A percentile compares a stretch with the other conserved stretches of the same genome.
Evolutionary conservation across 2,888 invertebrate genomes (phyloP).

Genomic region (Elmis aenea): DNA sequence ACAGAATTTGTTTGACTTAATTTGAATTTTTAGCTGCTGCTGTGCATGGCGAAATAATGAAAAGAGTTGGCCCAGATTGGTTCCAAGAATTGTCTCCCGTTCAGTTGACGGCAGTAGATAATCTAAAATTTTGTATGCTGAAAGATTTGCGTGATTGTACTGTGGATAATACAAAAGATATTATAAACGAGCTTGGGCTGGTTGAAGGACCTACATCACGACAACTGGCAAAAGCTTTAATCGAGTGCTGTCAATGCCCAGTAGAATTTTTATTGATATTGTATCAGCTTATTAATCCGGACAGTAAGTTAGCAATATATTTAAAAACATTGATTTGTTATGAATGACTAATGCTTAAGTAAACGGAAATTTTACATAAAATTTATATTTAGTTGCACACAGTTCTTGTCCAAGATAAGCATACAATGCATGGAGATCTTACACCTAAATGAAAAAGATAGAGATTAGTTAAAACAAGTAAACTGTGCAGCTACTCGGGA

Average conservation of each 20-base stretch:
- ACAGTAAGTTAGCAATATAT: conserved; percentile 32
- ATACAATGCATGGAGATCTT: too few species aligned
- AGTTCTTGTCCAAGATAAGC: too few species aligned
- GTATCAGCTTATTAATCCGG: conserved; percentile 38
- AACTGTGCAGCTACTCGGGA: too few species aligned
- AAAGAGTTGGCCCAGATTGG: conserved; percentile 39
- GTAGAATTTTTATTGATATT: conserved; percentile 42
- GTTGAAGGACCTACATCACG: conserved; percentile 31
- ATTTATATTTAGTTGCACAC: too few species aligned
- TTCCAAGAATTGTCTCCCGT: conserved; percentile 41
- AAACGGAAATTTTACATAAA: too few species aligned
- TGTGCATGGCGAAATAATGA: conserved; percentile 19
- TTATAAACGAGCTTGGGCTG: conserved; percentile 36
- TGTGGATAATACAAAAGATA: conserved; percentile 31
- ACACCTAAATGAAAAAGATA: too few species aligned
- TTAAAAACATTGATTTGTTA: too few species aligned
- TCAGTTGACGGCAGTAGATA: conserved; percentile 34
- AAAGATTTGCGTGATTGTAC: conserved; percentile 29
- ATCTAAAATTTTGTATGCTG: conserved; percentile 27
- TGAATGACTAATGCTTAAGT: too few species aligned
- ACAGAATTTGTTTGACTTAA: not conserved
- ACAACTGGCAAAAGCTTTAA: conserved; percentile 33
- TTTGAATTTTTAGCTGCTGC: conserved; percentile 17
- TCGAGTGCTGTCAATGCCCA: conserved; percentile 34
- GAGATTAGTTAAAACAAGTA: too few species aligned